Base-by-base conservation (phyloP, 2,113 vertebrate species). In the Poeciliopsis retropinna region DNA sequence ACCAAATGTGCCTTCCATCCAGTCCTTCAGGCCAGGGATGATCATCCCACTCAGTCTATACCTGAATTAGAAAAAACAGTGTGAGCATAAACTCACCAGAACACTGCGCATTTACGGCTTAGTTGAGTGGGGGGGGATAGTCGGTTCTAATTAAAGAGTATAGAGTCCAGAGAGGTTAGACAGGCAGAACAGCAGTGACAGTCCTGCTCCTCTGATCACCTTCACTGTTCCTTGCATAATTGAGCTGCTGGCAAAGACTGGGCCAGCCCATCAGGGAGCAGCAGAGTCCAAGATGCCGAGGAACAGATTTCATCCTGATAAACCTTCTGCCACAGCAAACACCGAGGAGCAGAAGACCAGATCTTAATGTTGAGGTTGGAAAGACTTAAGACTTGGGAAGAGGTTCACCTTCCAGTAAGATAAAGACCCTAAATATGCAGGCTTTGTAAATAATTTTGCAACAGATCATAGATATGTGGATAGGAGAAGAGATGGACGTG, bases 11-110 rank as follows among this genome's bases (percentile, higher is more conserved):
- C 92, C 91, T 89, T 98, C 96, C 75, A 99, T 91, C 98, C 98
- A 99, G 32, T 99, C 98, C 94, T 92, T 97, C 90, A 99, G 92
- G 85, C 95, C 90, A 64, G 98, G 98, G 75, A 99, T 94, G 84
- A 94, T 79, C 95, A 97, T 89, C 79, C 98, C 98, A 94, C 98
- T 97, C 88, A 99, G 93, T 85, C 94, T 95, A 88, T 99, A 99
- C 93, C 98, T 99, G 83, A 15, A 82, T 75, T 47, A 19, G 61
- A 30, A 9, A 61, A 71, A 15, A 27, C 34, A 63, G 60, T 51
- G 8, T 63, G 41, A 31, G 25, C 28, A 39, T 60, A 11, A 63
- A 69, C 19, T 41, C n/a, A 37, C 14, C 28, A 67, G 14, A 44
- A 7, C 27, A 41, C 32, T 30, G 61, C 34, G 30, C 22, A n/a